Percentiles rank a stretch among this genome's conserved stretches.
These are phyloP conservation scores for Notarius lentiginosus DNA, from an alignment of 2,113 vertebrate genomes.

Conservation along the genomic window DNA sequence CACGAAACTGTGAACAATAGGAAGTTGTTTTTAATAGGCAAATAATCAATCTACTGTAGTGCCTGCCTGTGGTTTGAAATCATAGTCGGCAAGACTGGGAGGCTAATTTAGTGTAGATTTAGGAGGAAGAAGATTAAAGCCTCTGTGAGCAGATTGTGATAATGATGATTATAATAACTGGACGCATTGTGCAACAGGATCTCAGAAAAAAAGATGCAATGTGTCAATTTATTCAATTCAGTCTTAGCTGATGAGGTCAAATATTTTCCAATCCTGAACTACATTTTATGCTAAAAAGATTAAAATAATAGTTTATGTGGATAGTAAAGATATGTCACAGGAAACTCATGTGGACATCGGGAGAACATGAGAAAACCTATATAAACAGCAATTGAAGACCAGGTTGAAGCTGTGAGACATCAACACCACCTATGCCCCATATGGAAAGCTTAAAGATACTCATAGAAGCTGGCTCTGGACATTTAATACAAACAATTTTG, in stretches of 20 bases:
- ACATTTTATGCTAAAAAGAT: background rate
- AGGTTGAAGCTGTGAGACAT: background rate
- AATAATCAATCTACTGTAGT: slow-evolving; percentile 56
- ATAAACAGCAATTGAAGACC: background rate
- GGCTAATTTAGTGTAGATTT: slow-evolving; percentile 42
- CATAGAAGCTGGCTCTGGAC: too few species aligned
- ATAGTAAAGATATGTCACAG: background rate
- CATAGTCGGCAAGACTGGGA: slow-evolving; percentile 29
- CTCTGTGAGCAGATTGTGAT: slow-evolving; percentile 49
- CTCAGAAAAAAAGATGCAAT: background rate
- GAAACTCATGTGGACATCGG: background rate
- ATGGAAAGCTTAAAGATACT: too few species aligned
- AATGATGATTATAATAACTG: slow-evolving; percentile 56
- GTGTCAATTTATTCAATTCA: slow-evolving; percentile 19
- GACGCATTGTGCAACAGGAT: slow-evolving; percentile 42
- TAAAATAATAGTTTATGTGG: background rate
- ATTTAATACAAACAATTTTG: too few species aligned
- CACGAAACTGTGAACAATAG: slow-evolving; percentile 48
- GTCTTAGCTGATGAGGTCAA: slow-evolving; percentile 14
- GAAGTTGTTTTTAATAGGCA: slow-evolving; percentile 37
- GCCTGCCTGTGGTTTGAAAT: slow-evolving; percentile 53
- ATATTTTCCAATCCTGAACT: slow-evolving; percentile 3
- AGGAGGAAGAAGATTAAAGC: slow-evolving; percentile 35
- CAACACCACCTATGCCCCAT: background rate
- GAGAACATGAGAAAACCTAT: background rate